These are phyloP conservation scores for Phyllotis vaccarum DNA, from an alignment of 2,797 vertebrate genomes.

Conservation along the genomic window DNA sequence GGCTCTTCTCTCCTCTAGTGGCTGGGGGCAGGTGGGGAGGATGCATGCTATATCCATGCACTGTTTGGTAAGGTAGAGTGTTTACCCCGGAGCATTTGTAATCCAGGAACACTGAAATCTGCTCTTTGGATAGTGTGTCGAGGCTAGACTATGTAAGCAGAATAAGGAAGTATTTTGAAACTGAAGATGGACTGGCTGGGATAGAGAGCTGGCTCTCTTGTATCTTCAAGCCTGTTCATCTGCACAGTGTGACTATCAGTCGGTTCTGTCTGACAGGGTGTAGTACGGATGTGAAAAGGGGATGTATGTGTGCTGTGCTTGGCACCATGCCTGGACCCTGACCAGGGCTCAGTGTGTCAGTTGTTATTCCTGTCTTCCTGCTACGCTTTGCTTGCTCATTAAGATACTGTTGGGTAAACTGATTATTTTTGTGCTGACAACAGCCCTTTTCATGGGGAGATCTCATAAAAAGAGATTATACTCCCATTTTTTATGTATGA, in stretches of 20 bases:
- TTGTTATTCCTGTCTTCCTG: background rate
- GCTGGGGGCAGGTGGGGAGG: background rate
- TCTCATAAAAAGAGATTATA: constrained; percentile 18
- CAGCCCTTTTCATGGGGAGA: constrained; percentile 18
- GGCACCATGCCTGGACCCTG: rapidly evolving
- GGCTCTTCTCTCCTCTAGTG: background rate
- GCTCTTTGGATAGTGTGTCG: background rate
- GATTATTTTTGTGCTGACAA: constrained; percentile 28
- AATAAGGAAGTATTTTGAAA: background rate
- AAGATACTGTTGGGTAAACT: background rate
- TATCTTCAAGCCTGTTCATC: background rate
- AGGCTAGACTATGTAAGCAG: background rate
- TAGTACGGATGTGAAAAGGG: background rate
- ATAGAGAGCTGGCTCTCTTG: background rate
- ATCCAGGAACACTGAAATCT: background rate
- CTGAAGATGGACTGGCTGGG: background rate
- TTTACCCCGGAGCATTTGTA: background rate
- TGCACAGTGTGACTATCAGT: background rate
- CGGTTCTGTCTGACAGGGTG: background rate
- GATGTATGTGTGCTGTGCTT: background rate
- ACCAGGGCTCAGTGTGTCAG: background rate
- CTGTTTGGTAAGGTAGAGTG: background rate
- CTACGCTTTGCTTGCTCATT: constrained; percentile 16
- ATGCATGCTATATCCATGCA: background rate
- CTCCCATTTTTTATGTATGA: background rate